Conservation (phyloP, 2,888 invertebrate species). For the Zygogramma bicolorata region DNA sequence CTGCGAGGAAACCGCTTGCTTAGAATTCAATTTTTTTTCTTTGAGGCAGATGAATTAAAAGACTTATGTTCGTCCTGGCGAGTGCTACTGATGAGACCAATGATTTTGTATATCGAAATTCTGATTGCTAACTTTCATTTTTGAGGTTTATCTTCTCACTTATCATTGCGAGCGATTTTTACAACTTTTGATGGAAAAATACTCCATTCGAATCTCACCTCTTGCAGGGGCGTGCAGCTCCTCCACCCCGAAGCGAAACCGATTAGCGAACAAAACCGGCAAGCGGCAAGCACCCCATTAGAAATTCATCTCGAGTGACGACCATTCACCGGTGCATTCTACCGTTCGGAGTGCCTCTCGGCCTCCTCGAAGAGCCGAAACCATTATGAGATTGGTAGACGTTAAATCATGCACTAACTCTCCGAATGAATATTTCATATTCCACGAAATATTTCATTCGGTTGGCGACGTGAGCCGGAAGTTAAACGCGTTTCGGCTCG, state of each 20-base stretch:
- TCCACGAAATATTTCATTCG: conserved; percentile 49
- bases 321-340: conserved; percentile 29
- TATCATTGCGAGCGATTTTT: too few relatives aligned
- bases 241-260: not conserved
- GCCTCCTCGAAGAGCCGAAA: conserved; percentile 26
- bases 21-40: too few relatives aligned
- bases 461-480: conserved; percentile 44
- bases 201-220: too few relatives aligned
- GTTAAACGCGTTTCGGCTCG: conserved; percentile 38
- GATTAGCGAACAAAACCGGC: not conserved
- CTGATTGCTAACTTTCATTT: too few relatives aligned
- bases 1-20: too few relatives aligned
- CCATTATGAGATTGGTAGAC: conserved; percentile 50
- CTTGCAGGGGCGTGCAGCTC: not conserved
- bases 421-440: conserved; percentile 51
- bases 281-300: too few relatives aligned
- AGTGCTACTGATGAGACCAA: too few relatives aligned
- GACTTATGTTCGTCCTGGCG: too few relatives aligned
- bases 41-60: too few relatives aligned
- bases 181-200: too few relatives aligned
- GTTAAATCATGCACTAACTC: conserved; percentile 51
- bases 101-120: too few relatives aligned
- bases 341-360: conserved; percentile 29
- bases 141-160: too few relatives aligned
- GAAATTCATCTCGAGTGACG: conserved; percentile 24